A percentile compares a stretch with the other conserved stretches of the same genome.
These are phyloP conservation scores for Yponomeuta evonymella DNA, from an alignment of 2,888 invertebrate species.

Conservation along the genomic window DNA sequence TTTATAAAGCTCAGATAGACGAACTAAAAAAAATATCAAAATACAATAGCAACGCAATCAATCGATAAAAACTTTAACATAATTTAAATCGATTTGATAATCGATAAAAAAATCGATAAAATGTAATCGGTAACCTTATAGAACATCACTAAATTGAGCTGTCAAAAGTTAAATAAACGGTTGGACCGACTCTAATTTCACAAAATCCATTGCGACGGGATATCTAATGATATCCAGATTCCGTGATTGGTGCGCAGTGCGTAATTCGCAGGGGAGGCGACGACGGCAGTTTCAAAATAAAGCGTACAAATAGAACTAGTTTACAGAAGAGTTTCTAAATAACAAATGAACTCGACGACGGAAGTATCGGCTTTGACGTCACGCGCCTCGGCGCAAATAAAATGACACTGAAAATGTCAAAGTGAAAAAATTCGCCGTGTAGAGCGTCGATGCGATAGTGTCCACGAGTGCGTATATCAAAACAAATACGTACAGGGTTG, in stretches of 20 bases:
- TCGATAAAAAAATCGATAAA: too few species aligned
- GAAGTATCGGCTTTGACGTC: conserved; percentile 54
- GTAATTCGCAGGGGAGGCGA: conserved; percentile 42
- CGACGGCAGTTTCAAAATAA: conserved; percentile 55
- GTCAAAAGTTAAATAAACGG: too few species aligned
- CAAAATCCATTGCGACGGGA: neutral
- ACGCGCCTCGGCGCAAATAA: conserved; percentile 34
- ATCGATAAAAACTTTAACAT: too few species aligned
- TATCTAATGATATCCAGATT: conserved; percentile 3
- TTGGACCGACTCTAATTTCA: neutral
- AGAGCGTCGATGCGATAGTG: conserved; percentile 31
- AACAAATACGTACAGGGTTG: conserved; percentile 39
- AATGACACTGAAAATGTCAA: conserved; percentile 44
- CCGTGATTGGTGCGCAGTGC: conserved; percentile 27
- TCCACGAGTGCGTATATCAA: conserved; percentile 37
- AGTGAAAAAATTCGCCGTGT: conserved; percentile 44
- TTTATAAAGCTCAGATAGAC: too few species aligned
- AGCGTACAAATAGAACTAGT: conserved; percentile 42
- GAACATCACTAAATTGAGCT: too few species aligned
- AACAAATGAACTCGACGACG: conserved; percentile 53
- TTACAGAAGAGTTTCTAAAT: conserved; percentile 55
- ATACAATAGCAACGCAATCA: too few species aligned
- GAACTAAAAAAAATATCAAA: too few species aligned
- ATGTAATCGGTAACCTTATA: too few species aligned
- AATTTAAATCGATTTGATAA: too few species aligned